Evolutionary conservation across 1,140 invertebrate genomes (phyloP).

Genomic region (Drosophila fuyamai): DNA sequence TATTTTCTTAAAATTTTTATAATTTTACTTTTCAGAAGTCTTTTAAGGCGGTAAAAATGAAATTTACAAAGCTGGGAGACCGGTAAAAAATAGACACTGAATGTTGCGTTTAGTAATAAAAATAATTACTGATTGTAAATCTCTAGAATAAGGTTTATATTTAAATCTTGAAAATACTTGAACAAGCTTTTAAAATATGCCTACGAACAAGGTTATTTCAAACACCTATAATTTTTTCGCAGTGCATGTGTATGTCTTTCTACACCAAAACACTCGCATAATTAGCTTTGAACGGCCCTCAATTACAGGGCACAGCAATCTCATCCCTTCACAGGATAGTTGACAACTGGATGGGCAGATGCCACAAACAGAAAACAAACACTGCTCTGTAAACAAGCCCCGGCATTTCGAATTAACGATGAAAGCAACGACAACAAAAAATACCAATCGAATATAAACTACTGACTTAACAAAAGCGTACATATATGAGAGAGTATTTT

Average conservation of each 20-base stretch:
- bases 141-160: no score
- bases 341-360: conserved; percentile 19
- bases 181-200: no score
- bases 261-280: conserved; percentile 35
- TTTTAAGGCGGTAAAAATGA: no score
- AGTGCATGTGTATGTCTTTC: conserved; percentile 4
- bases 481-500: no score
- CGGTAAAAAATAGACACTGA: no score
- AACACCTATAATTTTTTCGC: not conserved
- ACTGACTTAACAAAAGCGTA: not conserved
- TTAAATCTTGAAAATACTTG: no score
- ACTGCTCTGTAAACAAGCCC: conserved; percentile 24
- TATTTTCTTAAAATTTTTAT: no score
- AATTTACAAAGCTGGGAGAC: no score
- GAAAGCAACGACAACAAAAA: not conserved
- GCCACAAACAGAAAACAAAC: conserved; percentile 24
- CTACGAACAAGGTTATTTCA: no score
- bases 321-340: conserved; percentile 2
- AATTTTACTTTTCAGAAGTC: no score
- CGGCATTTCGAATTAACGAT: conserved; percentile 1
- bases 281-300: conserved; percentile 58
- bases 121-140: no score
- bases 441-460: conserved; percentile 38
- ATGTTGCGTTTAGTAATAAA: no score
- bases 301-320: conserved; percentile 31